Evolutionary conservation across 2,888 invertebrate genomes (phyloP), one percentile per base, ranked within the genome.

Genomic region (Agonopterix arenella): DNA sequence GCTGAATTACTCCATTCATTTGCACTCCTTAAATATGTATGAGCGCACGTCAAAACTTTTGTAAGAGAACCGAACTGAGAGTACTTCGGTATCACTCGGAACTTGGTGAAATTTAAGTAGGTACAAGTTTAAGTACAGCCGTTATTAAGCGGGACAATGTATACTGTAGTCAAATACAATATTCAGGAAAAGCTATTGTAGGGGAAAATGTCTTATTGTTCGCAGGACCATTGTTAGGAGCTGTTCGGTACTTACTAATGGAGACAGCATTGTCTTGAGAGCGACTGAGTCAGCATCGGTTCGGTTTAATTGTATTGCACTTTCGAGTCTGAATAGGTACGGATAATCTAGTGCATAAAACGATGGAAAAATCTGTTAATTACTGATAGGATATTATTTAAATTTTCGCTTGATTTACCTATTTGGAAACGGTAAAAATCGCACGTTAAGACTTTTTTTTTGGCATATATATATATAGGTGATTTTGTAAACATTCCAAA

Each of bases 101-200:
- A 74, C 66, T 74, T 66, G 57, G 58, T 47, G 62, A 66, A 77
- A 78, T 73, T 76, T 70, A 63, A 73, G 68, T 64, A 62, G 63
- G 68, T 68, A 68, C 60, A 69, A 76, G 65, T 76, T 73, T 65
- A 73, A 71, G 71, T 70, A 53, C 58, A 18, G 18, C 18, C 55
- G 68, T 73, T 70, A 70, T 76, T 75, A 73, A 69, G 70, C 66
- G 64, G 70, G 73, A 74, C 73, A 75, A 73, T 75, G 74, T 78
- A 70, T 63, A 28, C 28, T 28, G 28, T 28, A 83, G 78, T 80
- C 73, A 80, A 83, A 84, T 81, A 84, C 83, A 81, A 78, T 81
- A 82, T 84, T 82, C 80, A 79, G 80, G 80, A 79, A 80, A 76
- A 80, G 76, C 80, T 69, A 83, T 83, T 84, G 84, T 83, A 73